These are phyloP conservation scores for Nothobranchius kuhntae DNA, from an alignment of 2,113 vertebrate genomes.

Conservation along the genomic window DNA sequence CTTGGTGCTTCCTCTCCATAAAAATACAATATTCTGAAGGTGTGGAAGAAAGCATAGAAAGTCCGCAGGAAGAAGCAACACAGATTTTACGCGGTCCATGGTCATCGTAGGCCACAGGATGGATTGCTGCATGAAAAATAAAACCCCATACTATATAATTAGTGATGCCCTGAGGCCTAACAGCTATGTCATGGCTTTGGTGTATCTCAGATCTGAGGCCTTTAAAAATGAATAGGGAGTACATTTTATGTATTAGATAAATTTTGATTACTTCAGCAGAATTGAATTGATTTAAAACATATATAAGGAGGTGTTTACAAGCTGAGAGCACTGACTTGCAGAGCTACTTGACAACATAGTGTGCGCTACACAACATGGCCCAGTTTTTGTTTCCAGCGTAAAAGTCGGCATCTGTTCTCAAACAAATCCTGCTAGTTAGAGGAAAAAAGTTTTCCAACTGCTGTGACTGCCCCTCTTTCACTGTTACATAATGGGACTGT, in stretches of 20 bases:
- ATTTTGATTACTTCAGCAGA: background rate
- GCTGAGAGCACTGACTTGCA: slow-evolving; percentile 7
- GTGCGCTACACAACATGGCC: slow-evolving; percentile 16
- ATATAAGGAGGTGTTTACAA: slow-evolving; percentile 11
- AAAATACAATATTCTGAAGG: slow-evolving; percentile 32
- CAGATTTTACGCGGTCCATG: slow-evolving; percentile 34
- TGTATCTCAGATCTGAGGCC: background rate
- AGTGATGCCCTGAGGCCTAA: background rate
- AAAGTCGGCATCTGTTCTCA: slow-evolving; percentile 14
- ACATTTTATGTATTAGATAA: background rate
- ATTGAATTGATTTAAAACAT: background rate
- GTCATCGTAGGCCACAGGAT: slow-evolving; percentile 36
- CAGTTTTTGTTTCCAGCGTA: slow-evolving; percentile 32
- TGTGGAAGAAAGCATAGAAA: slow-evolving; percentile 19
- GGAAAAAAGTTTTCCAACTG: slow-evolving; percentile 20
- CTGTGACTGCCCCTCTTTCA: background rate
- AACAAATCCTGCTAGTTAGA: slow-evolving; percentile 16
- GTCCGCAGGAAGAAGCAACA: slow-evolving; percentile 18
- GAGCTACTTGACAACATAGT: slow-evolving; percentile 5
- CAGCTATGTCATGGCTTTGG: background rate
- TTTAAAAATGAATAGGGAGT: background rate
- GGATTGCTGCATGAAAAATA: background rate
- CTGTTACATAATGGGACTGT: slow-evolving; percentile 63
- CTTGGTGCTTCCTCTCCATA: slow-evolving; percentile 20
- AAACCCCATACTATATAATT: slow-evolving; percentile 13